Evolutionary conservation across 2,113 vertebrate species (phyloP), one percentile per base, ranked within the genome.

Genomic region (Spilogale gracilis): DNA sequence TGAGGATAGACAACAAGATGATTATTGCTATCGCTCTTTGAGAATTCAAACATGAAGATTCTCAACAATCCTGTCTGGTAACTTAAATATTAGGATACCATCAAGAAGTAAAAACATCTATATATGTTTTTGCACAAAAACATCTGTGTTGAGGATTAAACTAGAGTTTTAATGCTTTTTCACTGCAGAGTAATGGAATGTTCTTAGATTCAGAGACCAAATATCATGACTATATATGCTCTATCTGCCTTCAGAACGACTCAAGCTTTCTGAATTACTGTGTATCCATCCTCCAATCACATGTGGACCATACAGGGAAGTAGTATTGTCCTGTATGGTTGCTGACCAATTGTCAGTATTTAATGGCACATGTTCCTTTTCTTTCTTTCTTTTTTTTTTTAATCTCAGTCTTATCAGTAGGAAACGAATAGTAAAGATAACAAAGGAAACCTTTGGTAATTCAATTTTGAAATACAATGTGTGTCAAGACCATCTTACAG

Each of bases 401-500:
- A 82, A 87, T 58, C 8, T 32, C 54, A 84, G 14, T 13, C 69
- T 54, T 84, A 90, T 71, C 38, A 30, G 45, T 25, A 89, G 58
- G 54, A 94, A 85, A 60, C 73, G 0, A 69, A 93, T 56, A 14
- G 17, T 30, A 88, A 91, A 85, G n/a, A 82, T 56, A 67, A 86
- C 48, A 80, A 79, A 90, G 23, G 23, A 93, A 89, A 38, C 6
- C 38, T 92, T 50, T 25, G 18, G 61, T n/a, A 82, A 85, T 63
- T 45, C 10, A 54, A 91, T 74, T 93, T 65, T 86, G 56, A 89
- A 91, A 87, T 90, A 13, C 94, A 97, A 67, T 58, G 18, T 91
- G 4, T 76, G 71, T 85, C 21, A 95, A 81, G 23, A 43, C 27
- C 8, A 93, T 93, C 92, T 81, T 81, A 79, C 54, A 83, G 48